Percentiles rank a stretch among this genome's conserved stretches.
These are phyloP conservation scores for Aphis gossypii DNA, from an alignment of 1,140 invertebrate genomes.

Conservation along the genomic window DNA sequence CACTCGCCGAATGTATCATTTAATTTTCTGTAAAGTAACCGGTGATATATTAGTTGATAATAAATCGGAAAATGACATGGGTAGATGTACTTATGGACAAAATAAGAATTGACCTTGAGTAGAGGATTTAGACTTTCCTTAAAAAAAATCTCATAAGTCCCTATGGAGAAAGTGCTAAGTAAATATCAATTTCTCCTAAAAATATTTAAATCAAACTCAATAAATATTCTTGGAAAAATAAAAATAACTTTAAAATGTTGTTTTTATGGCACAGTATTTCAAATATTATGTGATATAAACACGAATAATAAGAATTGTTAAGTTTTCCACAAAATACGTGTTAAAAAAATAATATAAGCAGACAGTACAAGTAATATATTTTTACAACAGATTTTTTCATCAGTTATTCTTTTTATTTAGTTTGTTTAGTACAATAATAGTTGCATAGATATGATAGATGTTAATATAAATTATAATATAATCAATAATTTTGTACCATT, in stretches of 20 bases:
- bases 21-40: slow-evolving; percentile 67
- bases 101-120: too few species aligned
- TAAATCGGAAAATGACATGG: neutral
- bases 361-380: neutral
- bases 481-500: neutral
- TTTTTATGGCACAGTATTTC: neutral
- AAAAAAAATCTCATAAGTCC: neutral
- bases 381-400: neutral
- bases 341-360: neutral
- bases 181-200: neutral
- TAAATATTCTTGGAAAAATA: neutral
- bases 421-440: neutral
- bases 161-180: neutral
- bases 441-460: neutral
- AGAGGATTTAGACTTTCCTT: neutral
- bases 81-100: too few species aligned
- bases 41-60: neutral
- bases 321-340: neutral
- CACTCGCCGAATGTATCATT: slow-evolving; percentile 86
- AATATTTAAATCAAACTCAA: neutral
- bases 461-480: neutral
- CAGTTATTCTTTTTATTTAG: neutral
- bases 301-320: neutral
- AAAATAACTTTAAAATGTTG: neutral
- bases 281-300: neutral